Evolutionary conservation across 2,797 vertebrate species (phyloP).

Genomic region (Protosalanx chinensis): DNA sequence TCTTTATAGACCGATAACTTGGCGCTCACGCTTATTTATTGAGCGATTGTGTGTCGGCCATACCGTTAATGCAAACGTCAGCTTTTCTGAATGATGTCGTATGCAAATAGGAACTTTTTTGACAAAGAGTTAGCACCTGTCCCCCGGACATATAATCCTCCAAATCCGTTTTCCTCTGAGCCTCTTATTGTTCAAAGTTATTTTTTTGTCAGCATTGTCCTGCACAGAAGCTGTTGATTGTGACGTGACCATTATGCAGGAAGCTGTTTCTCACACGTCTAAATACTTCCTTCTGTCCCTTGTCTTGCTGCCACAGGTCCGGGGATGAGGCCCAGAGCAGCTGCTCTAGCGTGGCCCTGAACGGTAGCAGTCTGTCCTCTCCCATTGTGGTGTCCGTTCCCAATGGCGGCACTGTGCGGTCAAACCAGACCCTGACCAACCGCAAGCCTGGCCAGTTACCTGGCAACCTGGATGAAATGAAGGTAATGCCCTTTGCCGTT

Average conservation of each 20-base stretch:
- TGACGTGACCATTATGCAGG: slow-evolving; percentile 51
- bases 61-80: slow-evolving; percentile 11
- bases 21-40: not conserved
- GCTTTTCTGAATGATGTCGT: slow-evolving; percentile 11
- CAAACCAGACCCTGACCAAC: slow-evolving; percentile 55
- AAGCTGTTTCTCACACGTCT: slow-evolving; percentile 31
- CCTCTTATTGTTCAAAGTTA: slow-evolving; percentile 48
- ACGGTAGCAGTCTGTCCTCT: slow-evolving; percentile 57
- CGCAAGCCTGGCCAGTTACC: slow-evolving; percentile 81
- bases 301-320: slow-evolving; percentile 65
- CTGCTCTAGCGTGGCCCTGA: slow-evolving; percentile 66
- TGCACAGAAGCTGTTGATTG: slow-evolving; percentile 43
- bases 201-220: slow-evolving; percentile 46
- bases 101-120: slow-evolving; percentile 24
- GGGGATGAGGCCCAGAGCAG: slow-evolving; percentile 78
- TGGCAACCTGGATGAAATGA: slow-evolving; percentile 89
- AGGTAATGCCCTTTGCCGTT: slow-evolving; percentile 73
- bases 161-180: slow-evolving; percentile 38
- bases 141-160: slow-evolving; percentile 22
- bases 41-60: slow-evolving; percentile 2
- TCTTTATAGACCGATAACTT: not conserved
- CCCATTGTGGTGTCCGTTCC: slow-evolving; percentile 43
- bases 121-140: slow-evolving; percentile 19
- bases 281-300: slow-evolving; percentile 11
- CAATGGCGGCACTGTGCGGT: slow-evolving; percentile 52